These are phyloP conservation scores for Callocephalon fimbriatum DNA, from an alignment of 2,113 vertebrate genomes.

Conservation along the genomic window DNA sequence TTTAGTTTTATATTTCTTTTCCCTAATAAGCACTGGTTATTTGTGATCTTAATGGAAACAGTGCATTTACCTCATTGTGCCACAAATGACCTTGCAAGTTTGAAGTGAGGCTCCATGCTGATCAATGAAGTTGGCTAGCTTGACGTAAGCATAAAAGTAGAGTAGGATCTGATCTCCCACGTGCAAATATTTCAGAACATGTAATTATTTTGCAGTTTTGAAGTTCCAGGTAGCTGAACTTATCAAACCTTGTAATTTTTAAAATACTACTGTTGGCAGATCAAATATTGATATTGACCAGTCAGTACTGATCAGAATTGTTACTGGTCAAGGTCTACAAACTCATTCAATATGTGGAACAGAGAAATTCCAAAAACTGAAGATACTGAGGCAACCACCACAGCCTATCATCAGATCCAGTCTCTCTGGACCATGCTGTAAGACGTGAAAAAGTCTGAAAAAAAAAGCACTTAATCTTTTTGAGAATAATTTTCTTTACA, in stretches of 20 bases:
- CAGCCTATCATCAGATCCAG: rapidly evolving
- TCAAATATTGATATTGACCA: background rate
- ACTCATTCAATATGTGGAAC: background rate
- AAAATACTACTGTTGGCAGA: background rate
- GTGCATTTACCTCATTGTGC: background rate
- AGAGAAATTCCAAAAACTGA: background rate
- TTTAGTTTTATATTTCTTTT: background rate
- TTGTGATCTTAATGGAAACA: background rate
- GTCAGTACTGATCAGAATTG: background rate
- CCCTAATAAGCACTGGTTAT: background rate
- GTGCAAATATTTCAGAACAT: background rate
- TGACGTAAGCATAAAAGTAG: background rate
- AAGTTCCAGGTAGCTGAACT: background rate
- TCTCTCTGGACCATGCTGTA: background rate
- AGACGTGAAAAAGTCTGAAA: background rate
- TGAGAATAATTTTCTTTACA: background rate
- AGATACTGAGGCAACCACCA: background rate
- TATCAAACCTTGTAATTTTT: background rate
- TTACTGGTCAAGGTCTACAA: background rate
- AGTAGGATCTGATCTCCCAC: background rate
- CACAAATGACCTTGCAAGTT: background rate
- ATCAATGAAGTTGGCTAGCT: background rate
- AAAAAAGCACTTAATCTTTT: background rate
- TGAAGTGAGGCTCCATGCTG: background rate
- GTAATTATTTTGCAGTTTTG: background rate